Evolutionary conservation across 2,888 invertebrate genomes (phyloP).

Genomic region (Acleris emargana): DNA sequence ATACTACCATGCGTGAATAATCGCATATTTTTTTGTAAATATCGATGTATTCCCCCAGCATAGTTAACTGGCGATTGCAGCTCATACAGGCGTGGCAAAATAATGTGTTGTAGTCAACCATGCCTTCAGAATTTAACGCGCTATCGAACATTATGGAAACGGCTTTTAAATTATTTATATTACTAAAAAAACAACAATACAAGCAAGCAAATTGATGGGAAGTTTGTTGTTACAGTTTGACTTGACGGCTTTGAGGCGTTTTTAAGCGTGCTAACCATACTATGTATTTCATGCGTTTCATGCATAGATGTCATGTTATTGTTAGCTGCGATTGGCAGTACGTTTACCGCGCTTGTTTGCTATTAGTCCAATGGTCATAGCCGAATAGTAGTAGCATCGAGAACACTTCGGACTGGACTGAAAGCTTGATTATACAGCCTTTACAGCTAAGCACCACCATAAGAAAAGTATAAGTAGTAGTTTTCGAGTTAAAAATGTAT

Average conservation of each 20-base stretch:
- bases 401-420: no score
- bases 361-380: no score
- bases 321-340: no score
- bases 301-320: no score
- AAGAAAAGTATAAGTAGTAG: no score
- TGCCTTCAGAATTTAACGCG: constrained; percentile 9
- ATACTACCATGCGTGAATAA: constrained; percentile 22
- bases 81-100: constrained; percentile 22
- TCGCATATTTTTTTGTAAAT: constrained; percentile 26
- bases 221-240: constrained; percentile 16
- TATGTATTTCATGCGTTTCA: no score
- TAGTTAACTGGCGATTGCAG: constrained; percentile 17
- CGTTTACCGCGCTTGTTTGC: no score
- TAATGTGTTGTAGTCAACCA: constrained; percentile 14
- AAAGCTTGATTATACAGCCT: no score
- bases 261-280: constrained; percentile 10
- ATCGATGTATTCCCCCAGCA: constrained; percentile 25
- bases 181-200: constrained; percentile 10
- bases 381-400: no score
- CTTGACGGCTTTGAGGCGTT: constrained; percentile 14
- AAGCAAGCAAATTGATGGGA: constrained; percentile 8
- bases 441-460: no score
- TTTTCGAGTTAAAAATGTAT: no score
- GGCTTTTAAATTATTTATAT: not conserved
- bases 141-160: constrained; percentile 25